Base-by-base conservation (phyloP, 2,113 vertebrate genomes). In the Cavia aperea region DNA sequence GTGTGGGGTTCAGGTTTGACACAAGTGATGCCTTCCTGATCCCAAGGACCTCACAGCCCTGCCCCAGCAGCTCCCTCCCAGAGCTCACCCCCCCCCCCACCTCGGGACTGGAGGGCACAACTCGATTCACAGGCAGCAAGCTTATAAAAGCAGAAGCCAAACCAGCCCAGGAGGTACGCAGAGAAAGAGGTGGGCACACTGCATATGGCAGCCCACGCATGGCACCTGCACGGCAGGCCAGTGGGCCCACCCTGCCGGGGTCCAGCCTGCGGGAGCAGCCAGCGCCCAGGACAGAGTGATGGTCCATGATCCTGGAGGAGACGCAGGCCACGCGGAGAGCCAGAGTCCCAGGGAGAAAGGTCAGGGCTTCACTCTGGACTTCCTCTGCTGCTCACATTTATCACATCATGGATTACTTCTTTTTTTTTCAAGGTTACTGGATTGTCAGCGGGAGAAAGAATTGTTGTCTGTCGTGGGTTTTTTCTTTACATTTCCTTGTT, bases 141-240 rank as follows among this genome's bases (percentile, higher is more conserved):
- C 63, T 62, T n/a, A 23, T 24, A 19, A 51, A 73, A 39, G 66
- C 66, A 39, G 60, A 24, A 19, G 46, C 60, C 49, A 29, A 39
- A 1, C 0, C 23, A 26, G 73, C 10, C 79, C 33, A 15, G 56
- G n/a, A 13, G 0, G 24, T 12, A 6, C 36, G n/a, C 4, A 31
- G 16, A 39, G 51, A 70, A 54, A 68, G 19, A 2, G 4, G 10
- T 26, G 2, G 11, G 36, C 24, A 4, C 26, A 6, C 19, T 10
- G 56, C 39, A 56, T 4, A 58, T 29, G 49, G 46, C n/a, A 15
- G 54, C 51, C 49, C 36, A 33, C 18, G 1, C 15, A 7, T 1
- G 46, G 31, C 23, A 3, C 51, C 14, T 14, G 5, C 31, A 7
- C 36, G 2, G 70, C 39, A 16, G 56, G 56, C 15, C 56, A 12